A percentile compares a stretch with the other conserved stretches of the same genome.
These are phyloP conservation scores for Drosophila monieri DNA, from an alignment of 2,888 invertebrate species.

Conservation along the genomic window DNA sequence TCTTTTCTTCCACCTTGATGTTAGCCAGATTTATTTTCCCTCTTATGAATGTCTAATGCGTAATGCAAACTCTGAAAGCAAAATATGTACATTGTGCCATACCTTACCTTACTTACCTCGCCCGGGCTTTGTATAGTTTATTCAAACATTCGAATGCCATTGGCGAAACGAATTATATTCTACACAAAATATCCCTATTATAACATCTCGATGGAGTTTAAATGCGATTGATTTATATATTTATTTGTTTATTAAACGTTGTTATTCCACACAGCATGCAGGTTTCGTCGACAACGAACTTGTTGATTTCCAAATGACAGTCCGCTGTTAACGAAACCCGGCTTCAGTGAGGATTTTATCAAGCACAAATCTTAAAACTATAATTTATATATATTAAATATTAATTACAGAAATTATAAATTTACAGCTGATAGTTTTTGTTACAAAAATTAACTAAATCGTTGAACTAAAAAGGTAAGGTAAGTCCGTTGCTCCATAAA, in stretches of 20 bases:
- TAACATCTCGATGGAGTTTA: neutral
- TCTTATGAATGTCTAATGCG: constrained; percentile 45
- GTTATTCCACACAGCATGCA: constrained; percentile 90
- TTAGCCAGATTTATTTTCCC: constrained; percentile 42
- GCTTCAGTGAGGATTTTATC: constrained; percentile 87
- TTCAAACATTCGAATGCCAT: constrained; percentile 5
- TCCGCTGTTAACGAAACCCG: constrained; percentile 94
- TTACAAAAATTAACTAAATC: too few species aligned
- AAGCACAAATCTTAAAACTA: neutral
- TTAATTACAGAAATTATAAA: too few species aligned
- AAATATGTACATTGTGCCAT: neutral
- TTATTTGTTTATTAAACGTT: constrained; percentile 34
- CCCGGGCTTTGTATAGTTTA: constrained; percentile 6
- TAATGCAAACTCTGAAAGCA: constrained; percentile 32
- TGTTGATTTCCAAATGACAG: constrained; percentile 85
- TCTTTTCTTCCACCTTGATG: constrained; percentile 10
- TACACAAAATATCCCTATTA: neutral
- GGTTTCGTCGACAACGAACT: constrained; percentile 99
- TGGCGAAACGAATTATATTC: constrained; percentile 1
- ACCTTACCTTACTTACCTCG: too few species aligned
- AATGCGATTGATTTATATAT: neutral
- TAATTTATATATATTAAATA: neutral
- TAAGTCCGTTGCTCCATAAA: too few species aligned
- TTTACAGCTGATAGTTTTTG: too few species aligned
- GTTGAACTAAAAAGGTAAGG: too few species aligned